Conservation (phyloP, 2,113 vertebrate species). For the Petrocephalus microphthalmus region DNA sequence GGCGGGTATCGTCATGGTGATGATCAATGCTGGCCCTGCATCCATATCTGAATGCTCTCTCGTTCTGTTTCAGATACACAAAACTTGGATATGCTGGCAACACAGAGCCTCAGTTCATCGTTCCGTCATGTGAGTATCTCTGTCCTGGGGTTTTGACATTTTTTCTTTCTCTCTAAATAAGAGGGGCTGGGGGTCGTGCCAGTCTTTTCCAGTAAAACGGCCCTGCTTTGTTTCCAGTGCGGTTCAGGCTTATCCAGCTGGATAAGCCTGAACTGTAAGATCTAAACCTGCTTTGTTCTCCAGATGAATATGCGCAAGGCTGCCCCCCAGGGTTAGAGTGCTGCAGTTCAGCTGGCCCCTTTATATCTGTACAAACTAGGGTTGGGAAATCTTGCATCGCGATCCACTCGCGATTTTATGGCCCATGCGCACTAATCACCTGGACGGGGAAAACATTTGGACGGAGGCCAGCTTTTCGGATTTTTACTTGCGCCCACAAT, state of each 20-base stretch:
- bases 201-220: not conserved
- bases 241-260: too few relatives aligned
- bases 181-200: not conserved
- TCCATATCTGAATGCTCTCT: not conserved
- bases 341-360: not conserved
- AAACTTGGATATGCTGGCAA: constrained; percentile 97
- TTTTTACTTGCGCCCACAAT: too few relatives aligned
- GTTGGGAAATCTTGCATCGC: too few relatives aligned
- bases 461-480: too few relatives aligned
- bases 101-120: constrained; percentile 97
- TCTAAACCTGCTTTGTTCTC: not conserved
- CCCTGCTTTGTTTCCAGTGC: not conserved
- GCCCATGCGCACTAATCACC: too few relatives aligned
- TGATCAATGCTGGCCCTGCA: not conserved
- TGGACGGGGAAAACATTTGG: too few relatives aligned
- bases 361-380: not conserved
- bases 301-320: not conserved
- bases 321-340: not conserved
- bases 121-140: constrained; percentile 90
- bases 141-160: not conserved
- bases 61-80: constrained; percentile 76
- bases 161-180: not conserved
- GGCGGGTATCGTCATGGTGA: not conserved
- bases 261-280: not conserved
- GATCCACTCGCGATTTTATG: too few relatives aligned